Base-by-base conservation (phyloP, 2,797 vertebrate species). In the Phataginus tricuspis region DNA sequence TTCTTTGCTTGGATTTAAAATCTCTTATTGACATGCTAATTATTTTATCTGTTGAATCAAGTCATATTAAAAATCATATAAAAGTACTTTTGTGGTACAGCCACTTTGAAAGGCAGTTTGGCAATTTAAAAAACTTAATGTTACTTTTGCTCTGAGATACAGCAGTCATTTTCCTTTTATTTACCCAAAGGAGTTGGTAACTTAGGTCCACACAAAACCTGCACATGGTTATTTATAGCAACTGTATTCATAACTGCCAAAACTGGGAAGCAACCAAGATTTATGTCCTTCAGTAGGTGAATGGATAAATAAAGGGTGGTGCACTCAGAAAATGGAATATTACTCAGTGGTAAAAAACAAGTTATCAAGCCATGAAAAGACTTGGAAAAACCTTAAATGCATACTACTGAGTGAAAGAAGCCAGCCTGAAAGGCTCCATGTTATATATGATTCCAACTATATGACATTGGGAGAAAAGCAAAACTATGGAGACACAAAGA, bases 1-100 rank as follows among this genome's bases (percentile, higher is more conserved):
- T 69, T 83, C 45, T 90, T 77, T 61, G 74, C 61, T 96, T 90
- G 80, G 29, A 63, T 80, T 90, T 94, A 90, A 61, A 63, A 68
- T 94, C 78, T 42, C 37, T 89, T 84, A 75, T 68, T 84, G 93
- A 66, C 16, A 7, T 78, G 11, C 21, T 68, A 42, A 82, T 92
- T 72, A 37, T 85, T 77, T 31, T 25, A 37, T 21, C 39, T 64
- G n/a, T 93, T 95, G 66, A 78, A n/a, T 89, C 37, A 83, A 71
- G 49, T 72, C 72, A 37, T 61, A 45, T 12, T 86, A 78, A 86
- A 85, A 75, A 3, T 75, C 29, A 80, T 59, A 66, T 86, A 83
- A 31, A 59, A 80, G 39, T 80, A 27, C 59, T 72, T 85, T 25
- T 57, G 49, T 55, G 29, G 37, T 64, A 42, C 27, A 84, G 34